Evolutionary conservation across 1,140 invertebrate genomes (phyloP).

Genomic region (Colletes latitarsis): DNA sequence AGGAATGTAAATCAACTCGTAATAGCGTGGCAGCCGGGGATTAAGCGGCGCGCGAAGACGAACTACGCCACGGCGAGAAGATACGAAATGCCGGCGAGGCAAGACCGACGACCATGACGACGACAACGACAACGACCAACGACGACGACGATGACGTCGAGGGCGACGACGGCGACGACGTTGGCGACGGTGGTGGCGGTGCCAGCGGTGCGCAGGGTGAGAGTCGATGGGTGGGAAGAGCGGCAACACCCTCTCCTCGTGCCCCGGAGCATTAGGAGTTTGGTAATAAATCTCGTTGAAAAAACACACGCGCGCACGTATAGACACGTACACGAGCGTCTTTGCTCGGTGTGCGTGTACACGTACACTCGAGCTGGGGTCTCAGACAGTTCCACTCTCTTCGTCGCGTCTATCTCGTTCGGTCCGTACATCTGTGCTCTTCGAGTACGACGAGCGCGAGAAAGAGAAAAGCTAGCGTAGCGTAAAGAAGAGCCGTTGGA

Average conservation of each 20-base stretch:
- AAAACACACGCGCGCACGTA: conserved; percentile 72
- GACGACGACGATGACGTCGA: conserved; percentile 7
- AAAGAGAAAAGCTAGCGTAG: conserved; percentile 47
- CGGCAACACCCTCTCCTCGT: conserved; percentile 58
- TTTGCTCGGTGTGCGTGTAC: conserved; percentile 17
- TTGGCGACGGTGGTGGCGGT: conserved; percentile 3
- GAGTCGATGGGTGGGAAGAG: conserved; percentile 29
- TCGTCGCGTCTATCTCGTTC: conserved; percentile 69
- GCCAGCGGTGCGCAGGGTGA: conserved; percentile 23
- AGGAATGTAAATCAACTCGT: conserved; percentile 66
- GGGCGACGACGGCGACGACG: conserved; percentile 14
- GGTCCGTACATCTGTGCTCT: conserved; percentile 63
- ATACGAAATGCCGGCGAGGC: conserved; percentile 46
- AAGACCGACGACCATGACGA: conserved; percentile 20
- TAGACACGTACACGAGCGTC: conserved; percentile 15
- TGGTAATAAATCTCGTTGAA: conserved; percentile 80
- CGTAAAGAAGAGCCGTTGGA: conserved; percentile 17
- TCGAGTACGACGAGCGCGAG: conserved; percentile 41
- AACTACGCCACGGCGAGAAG: conserved; percentile 43
- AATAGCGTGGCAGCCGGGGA: conserved; percentile 59
- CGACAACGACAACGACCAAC: background rate
- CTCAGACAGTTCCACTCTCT: conserved; percentile 60
- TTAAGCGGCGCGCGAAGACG: conserved; percentile 61
- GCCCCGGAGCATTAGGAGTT: conserved; percentile 75
- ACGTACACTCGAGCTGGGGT: conserved; percentile 46